phyloP scores from a whole-genome alignment of 2,888 invertebrate genomes.

The Nysson spinosus region DNA sequence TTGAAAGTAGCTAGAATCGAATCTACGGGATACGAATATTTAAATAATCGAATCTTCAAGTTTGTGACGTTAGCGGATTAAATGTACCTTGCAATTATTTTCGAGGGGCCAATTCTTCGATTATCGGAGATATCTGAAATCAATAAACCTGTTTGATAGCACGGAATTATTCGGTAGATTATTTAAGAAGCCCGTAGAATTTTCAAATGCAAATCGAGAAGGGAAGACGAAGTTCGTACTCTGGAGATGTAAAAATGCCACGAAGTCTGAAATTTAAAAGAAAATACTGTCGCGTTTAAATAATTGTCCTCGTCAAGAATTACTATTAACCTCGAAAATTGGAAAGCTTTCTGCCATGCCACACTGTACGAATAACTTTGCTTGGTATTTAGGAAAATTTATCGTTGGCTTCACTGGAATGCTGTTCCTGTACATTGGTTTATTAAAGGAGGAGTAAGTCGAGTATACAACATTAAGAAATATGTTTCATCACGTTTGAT shows the following conservation, averaged over 20 bases:
- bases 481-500: too few relatives aligned
- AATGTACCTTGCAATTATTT: constrained; percentile 34
- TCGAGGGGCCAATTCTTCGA: not conserved
- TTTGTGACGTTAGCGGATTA: too few relatives aligned
- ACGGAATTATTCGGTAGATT: not conserved
- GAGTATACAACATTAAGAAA: not conserved
- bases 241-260: constrained; percentile 30
- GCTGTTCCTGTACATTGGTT: constrained; percentile 63
- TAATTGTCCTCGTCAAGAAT: too few relatives aligned
- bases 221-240: not conserved
- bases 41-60: too few relatives aligned
- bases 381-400: constrained; percentile 73
- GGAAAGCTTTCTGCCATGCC: constrained; percentile 58
- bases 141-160: constrained; percentile 23
- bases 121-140: constrained; percentile 20
- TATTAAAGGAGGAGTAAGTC: constrained; percentile 66
- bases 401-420: constrained; percentile 68
- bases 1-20: too few relatives aligned
- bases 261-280: constrained; percentile 31
- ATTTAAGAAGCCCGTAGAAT: constrained; percentile 1
- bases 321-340: constrained; percentile 5
- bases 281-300: too few relatives aligned
- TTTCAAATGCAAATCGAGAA: constrained; percentile 13
- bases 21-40: too few relatives aligned
- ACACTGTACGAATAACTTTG: constrained; percentile 62